Percentiles rank a stretch among this genome's conserved stretches.
Evolutionary conservation across 2,113 vertebrate species (phyloP).

Genomic region (Mustelus asterias): DNA sequence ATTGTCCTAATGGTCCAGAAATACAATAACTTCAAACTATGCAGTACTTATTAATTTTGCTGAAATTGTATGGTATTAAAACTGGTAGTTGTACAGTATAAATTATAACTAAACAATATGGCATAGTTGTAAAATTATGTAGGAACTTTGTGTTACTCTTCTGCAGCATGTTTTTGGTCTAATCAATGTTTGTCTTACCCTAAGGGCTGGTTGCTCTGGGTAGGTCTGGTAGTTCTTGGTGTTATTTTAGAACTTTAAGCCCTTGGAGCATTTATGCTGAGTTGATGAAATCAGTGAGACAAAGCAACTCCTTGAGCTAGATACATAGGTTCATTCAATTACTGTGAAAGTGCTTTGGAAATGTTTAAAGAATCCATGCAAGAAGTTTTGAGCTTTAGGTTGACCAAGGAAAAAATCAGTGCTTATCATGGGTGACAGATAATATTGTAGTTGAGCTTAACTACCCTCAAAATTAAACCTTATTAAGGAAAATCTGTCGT

Average conservation of each 20-base stretch:
- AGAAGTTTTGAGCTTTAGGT: constrained; percentile 14
- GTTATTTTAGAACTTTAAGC: constrained; percentile 20
- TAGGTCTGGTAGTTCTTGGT: not conserved
- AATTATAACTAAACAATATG: constrained; percentile 12
- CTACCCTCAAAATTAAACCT: not conserved
- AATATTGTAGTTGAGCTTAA: not conserved
- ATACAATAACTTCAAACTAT: constrained; percentile 26
- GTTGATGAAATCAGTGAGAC: not conserved
- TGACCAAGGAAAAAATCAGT: not conserved
- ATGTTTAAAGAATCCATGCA: not conserved
- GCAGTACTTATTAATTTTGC: not conserved
- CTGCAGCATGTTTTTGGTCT: not conserved
- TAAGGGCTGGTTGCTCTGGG: not conserved
- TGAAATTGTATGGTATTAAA: constrained; percentile 18
- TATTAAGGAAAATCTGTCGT: not conserved
- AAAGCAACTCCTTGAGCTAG: constrained; percentile 16
- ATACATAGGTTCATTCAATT: not conserved
- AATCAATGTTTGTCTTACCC: not conserved
- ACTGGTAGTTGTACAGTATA: not conserved
- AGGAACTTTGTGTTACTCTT: not conserved
- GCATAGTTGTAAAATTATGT: not conserved
- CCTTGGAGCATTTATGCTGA: not conserved
- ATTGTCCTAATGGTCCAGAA: not conserved
- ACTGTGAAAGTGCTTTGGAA: not conserved
- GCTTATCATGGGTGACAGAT: not conserved